Percentiles rank a stretch among this genome's conserved stretches.
Conservation (phyloP, 2,113 vertebrate genomes). For the Gadus chalcogrammus region DNA sequence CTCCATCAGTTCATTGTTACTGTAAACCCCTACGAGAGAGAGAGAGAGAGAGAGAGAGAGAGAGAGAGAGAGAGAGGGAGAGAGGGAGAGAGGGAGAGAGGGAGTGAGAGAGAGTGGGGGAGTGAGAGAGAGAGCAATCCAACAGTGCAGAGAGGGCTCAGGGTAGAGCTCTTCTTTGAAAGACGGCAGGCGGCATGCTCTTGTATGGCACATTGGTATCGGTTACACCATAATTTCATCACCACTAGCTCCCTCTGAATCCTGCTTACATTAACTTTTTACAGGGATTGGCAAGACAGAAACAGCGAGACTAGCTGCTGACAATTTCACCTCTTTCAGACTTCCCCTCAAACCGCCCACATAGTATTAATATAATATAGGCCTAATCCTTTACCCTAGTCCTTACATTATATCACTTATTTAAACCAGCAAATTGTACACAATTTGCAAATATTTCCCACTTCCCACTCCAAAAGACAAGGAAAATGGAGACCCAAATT, state of each 20-base stretch:
- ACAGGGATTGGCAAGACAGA: conserved; percentile 72
- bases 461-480: conserved; percentile 15
- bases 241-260: conserved; percentile 75
- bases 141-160: conserved; percentile 56
- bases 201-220: conserved; percentile 73
- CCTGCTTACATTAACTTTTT: conserved; percentile 79
- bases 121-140: conserved; percentile 49
- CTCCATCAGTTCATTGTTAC: no score
- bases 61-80: no score
- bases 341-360: conserved; percentile 16
- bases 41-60: no score
- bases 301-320: conserved; percentile 62
- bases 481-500: conserved; percentile 18
- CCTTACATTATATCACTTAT: no score
- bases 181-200: conserved; percentile 58
- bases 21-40: no score
- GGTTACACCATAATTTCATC: conserved; percentile 83
- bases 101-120: not conserved
- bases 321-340: conserved; percentile 51
- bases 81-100: no score
- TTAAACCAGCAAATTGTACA: no score
- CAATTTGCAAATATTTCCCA: no score
- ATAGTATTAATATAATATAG: not conserved
- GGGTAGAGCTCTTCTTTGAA: conserved; percentile 61
- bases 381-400: no score